phyloP scores from a whole-genome alignment of 2,888 invertebrate species.

The Xanthia icteritia region DNA sequence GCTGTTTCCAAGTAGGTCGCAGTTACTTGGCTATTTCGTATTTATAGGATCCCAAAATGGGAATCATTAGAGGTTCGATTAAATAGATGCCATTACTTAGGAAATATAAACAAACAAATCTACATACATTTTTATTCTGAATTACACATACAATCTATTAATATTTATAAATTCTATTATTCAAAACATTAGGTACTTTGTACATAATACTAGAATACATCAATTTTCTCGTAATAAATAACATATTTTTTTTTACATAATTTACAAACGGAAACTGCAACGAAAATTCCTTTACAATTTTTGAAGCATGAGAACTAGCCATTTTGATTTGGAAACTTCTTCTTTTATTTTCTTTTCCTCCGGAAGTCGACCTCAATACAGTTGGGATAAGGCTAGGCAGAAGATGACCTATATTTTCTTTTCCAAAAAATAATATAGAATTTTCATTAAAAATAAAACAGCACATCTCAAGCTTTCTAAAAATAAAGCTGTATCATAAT shows the following conservation, averaged over 20 bases:
- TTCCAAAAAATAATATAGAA: neutral
- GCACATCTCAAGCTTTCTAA: slow-evolving; percentile 14
- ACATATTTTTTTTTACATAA: slow-evolving; percentile 39
- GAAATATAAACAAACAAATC: slow-evolving; percentile 8
- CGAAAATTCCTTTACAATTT: neutral
- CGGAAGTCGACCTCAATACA: no score
- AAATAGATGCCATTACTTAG: no score
- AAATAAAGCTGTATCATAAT: slow-evolving; percentile 37
- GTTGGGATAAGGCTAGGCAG: no score
- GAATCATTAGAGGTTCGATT: no score
- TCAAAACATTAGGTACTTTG: slow-evolving; percentile 62
- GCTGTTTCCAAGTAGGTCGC: no score
- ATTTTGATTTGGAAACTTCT: neutral
- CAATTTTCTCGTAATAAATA: slow-evolving; percentile 14
- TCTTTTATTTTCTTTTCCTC: no score
- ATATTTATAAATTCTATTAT: slow-evolving; percentile 50
- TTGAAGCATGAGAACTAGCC: neutral
- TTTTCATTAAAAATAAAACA: slow-evolving; percentile 11
- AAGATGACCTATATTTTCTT: no score
- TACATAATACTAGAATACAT: slow-evolving; percentile 60
- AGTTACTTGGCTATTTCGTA: no score
- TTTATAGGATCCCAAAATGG: no score
- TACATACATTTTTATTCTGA: slow-evolving; percentile 57
- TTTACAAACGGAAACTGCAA: slow-evolving; percentile 48
- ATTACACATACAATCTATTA: slow-evolving; percentile 39